These are phyloP conservation scores for Limnephilus rhombicus DNA, from an alignment of 2,888 invertebrate genomes.

Conservation along the genomic window DNA sequence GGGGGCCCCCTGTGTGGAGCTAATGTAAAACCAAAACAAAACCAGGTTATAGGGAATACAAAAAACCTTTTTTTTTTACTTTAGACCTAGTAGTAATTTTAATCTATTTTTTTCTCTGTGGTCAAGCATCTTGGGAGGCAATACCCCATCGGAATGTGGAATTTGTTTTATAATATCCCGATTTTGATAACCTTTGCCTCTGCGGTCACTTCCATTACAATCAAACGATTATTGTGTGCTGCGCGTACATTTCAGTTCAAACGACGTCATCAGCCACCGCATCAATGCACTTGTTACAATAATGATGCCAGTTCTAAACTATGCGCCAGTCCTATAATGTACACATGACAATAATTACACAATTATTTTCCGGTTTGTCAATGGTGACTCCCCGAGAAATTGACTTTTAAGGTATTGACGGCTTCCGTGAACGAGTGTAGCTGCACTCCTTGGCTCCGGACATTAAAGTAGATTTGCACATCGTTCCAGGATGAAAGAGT, in stretches of 20 bases:
- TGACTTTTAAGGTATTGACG: not conserved
- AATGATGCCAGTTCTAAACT: not conserved
- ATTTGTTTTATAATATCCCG: slow-evolving; percentile 3
- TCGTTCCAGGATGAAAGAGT: not conserved
- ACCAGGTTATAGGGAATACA: too few relatives aligned
- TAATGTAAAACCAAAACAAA: too few relatives aligned
- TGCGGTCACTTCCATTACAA: not conserved
- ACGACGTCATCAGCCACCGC: not conserved
- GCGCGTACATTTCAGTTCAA: not conserved
- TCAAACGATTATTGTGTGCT: not conserved
- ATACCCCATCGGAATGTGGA: slow-evolving; percentile 5
- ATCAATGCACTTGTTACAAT: not conserved
- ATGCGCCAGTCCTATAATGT: not conserved
- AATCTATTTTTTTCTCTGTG: not conserved
- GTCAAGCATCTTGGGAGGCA: slow-evolving; percentile 12
- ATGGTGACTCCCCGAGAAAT: not conserved
- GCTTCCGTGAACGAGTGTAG: not conserved
- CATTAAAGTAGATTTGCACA: not conserved
- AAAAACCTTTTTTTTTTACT: too few relatives aligned
- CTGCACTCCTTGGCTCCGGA: not conserved
- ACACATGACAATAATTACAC: not conserved
- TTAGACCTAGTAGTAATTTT: not conserved
- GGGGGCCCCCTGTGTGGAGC: too few relatives aligned
- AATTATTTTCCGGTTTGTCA: not conserved
- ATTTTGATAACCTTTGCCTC: slow-evolving; percentile 4